phyloP scores from a whole-genome alignment of 1,140 invertebrate genomes.

The Diorhabda elongata region DNA sequence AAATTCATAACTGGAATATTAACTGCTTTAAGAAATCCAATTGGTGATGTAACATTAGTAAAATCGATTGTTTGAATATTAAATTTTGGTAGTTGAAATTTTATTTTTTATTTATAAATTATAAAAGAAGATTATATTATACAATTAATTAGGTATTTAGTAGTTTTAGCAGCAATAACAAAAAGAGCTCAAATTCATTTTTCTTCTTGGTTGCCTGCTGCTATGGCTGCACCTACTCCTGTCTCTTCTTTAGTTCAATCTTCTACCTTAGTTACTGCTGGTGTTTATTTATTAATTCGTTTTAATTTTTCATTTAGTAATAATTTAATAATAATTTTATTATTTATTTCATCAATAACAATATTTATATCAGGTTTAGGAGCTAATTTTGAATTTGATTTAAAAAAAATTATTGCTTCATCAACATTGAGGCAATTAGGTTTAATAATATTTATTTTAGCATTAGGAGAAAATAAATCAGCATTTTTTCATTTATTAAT shows the following conservation, averaged over 20 bases:
- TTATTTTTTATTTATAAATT: no score
- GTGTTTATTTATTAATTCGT: conserved; percentile 66
- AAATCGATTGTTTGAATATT: no score
- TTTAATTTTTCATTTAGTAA: conserved; percentile 50
- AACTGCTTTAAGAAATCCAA: no score
- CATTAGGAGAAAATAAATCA: conserved; percentile 48
- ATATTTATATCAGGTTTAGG: conserved; percentile 59
- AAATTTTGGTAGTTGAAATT: no score
- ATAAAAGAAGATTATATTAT: no score
- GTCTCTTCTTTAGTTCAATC: conserved; percentile 71
- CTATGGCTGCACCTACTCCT: conserved; percentile 66
- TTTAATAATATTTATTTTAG: conserved; percentile 60
- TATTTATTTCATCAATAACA: conserved; percentile 51
- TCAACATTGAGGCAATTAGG: conserved; percentile 67
- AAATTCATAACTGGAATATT: no score
- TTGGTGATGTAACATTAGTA: no score
- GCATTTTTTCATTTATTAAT: conserved; percentile 61
- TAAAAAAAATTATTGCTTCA: conserved; percentile 69
- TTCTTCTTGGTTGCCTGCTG: conserved; percentile 63
- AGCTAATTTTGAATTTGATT: conserved; percentile 61
- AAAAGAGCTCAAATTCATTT: no score
- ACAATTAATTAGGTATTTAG: no score
- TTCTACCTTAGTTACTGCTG: conserved; percentile 68
- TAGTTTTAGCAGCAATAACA: no score
- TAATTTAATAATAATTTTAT: conserved; percentile 30